Conservation (phyloP, 2,113 vertebrate genomes). For the Burhinus oedicnemus region DNA sequence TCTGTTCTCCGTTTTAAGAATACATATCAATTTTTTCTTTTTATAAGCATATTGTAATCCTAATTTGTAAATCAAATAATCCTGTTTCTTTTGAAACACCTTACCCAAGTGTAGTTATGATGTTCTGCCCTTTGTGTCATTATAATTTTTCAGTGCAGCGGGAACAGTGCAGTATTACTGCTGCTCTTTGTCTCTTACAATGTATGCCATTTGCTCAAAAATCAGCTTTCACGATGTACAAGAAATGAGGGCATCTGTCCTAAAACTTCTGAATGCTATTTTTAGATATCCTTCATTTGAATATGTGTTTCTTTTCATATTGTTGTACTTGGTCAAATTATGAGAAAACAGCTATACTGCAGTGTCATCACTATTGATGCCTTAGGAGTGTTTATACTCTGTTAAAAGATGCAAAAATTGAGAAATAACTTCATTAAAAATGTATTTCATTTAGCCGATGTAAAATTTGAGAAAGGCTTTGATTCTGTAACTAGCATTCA, state of each 20-base stretch:
- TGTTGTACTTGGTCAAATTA: background rate
- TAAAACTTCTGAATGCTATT: background rate
- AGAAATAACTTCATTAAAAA: background rate
- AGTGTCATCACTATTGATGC: background rate
- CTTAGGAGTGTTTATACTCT: background rate
- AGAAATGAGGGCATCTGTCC: background rate
- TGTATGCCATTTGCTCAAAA: background rate
- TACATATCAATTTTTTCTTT: background rate
- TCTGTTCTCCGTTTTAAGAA: background rate
- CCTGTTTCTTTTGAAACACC: background rate
- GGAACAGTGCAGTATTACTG: background rate
- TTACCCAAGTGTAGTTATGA: accelerated
- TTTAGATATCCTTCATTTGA: background rate
- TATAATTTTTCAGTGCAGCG: background rate
- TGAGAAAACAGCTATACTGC: background rate
- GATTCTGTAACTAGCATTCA: background rate
- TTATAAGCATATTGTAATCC: background rate
- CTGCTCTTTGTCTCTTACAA: background rate
- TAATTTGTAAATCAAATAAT: background rate
- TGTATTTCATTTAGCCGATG: background rate
- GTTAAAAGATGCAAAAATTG: background rate
- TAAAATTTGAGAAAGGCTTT: background rate
- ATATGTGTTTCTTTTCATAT: background rate
- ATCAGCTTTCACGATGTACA: background rate
- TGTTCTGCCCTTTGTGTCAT: background rate